Base-by-base conservation (phyloP, 2,888 invertebrate species). In the Bellardia bayeri region DNA sequence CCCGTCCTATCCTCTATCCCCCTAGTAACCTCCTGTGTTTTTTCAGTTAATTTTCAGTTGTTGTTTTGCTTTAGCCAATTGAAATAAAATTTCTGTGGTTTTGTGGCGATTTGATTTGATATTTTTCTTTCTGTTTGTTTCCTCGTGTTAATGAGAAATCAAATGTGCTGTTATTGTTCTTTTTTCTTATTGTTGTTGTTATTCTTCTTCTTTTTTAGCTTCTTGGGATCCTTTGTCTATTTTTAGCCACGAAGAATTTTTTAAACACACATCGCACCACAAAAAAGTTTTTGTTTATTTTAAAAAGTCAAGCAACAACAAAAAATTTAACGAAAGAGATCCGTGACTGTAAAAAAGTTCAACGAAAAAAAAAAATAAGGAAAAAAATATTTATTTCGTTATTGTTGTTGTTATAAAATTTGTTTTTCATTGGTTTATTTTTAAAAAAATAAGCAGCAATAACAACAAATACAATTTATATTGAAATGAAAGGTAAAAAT, bases 221-320 rank as follows among this genome's bases (percentile, higher is more conserved):
- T 72, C 66, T 72, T 66, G 66, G 45, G 66, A 84, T 87, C 87
- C 84, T 87, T 87, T 84, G 82, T 72, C 84, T 87, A 87, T 82
- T 87, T 87, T 87, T 78, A 87, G 81, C 33, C n/a, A 45, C 9
- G 14, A 14, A 63, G 1, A 66, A 40, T 66, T 71, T 71, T 23
- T 30, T 40, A 56, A 42, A 54, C 13, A 42, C 7, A 64, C 33
- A 66, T 51, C 40, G 49, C 14, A 82, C 42, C 58, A 82, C 69
- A 69, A 61, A 74, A 14, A 30, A 14, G 49, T 68, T 68, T 30
- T 30, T 58, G 58, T 51, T 76, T 76, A 49, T 40, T 79, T 30
- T 45, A 69, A 58, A 68, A 79, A 7, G 30, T 58, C 30, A 58
- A 58, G 33, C 45, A 37, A 37, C 45, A 9, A 45, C 23, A 51